Evolutionary conservation across 2,797 vertebrate genomes (phyloP).

Genomic region (Notamacropus eugenii): DNA sequence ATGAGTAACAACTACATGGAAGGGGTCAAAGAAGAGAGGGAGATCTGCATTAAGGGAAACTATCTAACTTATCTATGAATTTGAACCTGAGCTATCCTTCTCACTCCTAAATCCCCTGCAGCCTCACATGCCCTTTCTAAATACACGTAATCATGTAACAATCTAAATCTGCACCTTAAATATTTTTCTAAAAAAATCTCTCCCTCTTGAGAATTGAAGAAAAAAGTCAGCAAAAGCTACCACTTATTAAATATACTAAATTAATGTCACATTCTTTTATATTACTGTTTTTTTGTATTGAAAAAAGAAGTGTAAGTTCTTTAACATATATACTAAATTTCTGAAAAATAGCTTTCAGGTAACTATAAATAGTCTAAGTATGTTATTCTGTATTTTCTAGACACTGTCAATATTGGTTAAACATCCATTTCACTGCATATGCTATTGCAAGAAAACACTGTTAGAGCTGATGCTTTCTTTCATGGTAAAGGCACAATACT

Average conservation of each 20-base stretch:
- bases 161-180: neutral
- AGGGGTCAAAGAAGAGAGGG: neutral
- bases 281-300: neutral
- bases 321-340: neutral
- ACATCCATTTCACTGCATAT: neutral
- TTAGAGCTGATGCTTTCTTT: neutral
- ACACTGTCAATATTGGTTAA: constrained; percentile 2
- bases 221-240: neutral
- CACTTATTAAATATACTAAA: neutral
- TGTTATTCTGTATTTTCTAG: neutral
- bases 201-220: neutral
- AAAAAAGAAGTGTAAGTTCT: neutral
- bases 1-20: neutral
- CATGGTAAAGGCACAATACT: constrained; percentile 19
- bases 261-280: neutral
- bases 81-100: neutral
- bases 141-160: neutral
- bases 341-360: neutral
- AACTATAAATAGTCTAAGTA: constrained; percentile 1
- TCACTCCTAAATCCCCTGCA: neutral
- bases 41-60: neutral
- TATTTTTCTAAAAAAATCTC: neutral
- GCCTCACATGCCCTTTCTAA: neutral
- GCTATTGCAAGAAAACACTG: constrained; percentile 17
- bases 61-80: neutral